Evolutionary conservation across 2,888 invertebrate species (phyloP), one percentile per base, ranked within the genome.

Genomic region (Dendrolimus pini): DNA sequence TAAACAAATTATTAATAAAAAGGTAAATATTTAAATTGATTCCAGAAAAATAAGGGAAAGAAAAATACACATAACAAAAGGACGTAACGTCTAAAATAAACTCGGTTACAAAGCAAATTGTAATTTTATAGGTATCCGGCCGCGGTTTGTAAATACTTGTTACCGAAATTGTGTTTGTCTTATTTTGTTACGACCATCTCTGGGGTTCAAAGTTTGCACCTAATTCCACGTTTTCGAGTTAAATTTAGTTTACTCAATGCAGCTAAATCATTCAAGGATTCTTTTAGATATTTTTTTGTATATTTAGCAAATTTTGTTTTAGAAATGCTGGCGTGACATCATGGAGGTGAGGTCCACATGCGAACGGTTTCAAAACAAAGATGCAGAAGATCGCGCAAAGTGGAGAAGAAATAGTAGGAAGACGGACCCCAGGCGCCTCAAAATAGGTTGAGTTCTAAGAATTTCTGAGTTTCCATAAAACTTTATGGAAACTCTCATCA

Each of bases 91-190:
- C 63, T 64, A 66, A 65, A 72, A 66, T 66, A 69, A 69, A 69
- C 66, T 67, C 66, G 62, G 69, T 72, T 67, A 71, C 67, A 70
- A 70, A 71, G 71, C 65, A 77, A 79, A 75, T 74, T 77, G 74
- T 78, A 78, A 77, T 80, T 77, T 74, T 76, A 71, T 67, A 65
- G 65, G 71, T 68, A 72, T 72, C 69, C 71, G 69, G 67, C 71
- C 68, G 61, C 65, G 67, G 64, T 75, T 70, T 61, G 74, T 74
- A 80, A 82, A 82, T 72, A 78, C 73, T 78, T 77, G 72, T 82
- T 82, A 80, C 72, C 71, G 69, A 79, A 83, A 83, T 82, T 78
- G 77, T 78, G 74, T 82, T 84, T 80, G 77, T 76, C 69, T 78
- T 78, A 72, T 75, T 77, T 75, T 67, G 68, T 68, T 62, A 65